These are phyloP conservation scores for Caenorhabditis wallacei DNA, from an alignment of 2,888 invertebrate species.

Conservation along the genomic window DNA sequence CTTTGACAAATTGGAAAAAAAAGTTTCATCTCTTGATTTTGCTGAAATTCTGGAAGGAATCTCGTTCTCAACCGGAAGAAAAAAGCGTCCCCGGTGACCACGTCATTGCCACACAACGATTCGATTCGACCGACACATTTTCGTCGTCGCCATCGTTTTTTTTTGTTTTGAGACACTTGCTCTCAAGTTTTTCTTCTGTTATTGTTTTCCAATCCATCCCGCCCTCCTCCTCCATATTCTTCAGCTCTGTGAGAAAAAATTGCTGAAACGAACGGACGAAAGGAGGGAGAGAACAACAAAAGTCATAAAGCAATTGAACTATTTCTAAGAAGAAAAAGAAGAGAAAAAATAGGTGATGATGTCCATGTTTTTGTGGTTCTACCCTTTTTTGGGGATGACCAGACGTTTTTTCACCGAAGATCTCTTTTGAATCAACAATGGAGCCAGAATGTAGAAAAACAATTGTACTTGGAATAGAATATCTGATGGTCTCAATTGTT, in stretches of 20 bases:
- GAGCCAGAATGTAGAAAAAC: background rate
- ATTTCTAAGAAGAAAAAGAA: background rate
- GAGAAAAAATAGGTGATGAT: too few species aligned
- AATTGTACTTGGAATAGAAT: background rate
- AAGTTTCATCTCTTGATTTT: background rate
- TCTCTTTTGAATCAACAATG: background rate
- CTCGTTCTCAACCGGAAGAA: background rate
- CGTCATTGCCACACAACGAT: constrained; percentile 19
- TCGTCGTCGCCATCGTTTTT: constrained; percentile 12
- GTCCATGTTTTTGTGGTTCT: constrained; percentile 4
- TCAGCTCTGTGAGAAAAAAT: constrained; percentile 1
- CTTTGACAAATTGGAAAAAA: constrained; percentile 1
- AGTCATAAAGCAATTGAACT: background rate
- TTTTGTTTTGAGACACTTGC: constrained; percentile 45
- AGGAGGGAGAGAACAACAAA: background rate
- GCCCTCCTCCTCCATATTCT: constrained; percentile 1
- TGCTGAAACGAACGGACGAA: background rate
- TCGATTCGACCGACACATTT: constrained; percentile 25
- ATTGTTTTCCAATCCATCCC: constrained; percentile 32
- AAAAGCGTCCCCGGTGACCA: constrained; percentile 9
- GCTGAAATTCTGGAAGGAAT: background rate
- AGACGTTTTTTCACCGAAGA: background rate
- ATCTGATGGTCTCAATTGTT: background rate
- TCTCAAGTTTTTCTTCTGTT: constrained; percentile 45
- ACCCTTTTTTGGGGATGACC: background rate